Evolutionary conservation across 2,797 vertebrate genomes (phyloP).

Genomic region (Dermochelys coriacea): DNA sequence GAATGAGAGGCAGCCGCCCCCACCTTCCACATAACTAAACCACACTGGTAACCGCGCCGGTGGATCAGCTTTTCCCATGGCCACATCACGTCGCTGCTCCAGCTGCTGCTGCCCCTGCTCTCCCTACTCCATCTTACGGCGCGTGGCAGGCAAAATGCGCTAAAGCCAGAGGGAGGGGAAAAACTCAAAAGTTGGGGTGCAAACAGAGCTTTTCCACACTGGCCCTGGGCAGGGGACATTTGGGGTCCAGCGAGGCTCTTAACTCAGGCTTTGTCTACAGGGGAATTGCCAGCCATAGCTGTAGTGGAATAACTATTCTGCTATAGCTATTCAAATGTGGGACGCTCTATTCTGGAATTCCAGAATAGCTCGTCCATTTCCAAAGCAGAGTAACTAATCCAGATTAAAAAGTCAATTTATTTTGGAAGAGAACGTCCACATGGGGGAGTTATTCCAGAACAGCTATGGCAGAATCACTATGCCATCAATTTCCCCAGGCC

Average conservation of each 20-base stretch:
- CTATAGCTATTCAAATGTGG: neutral
- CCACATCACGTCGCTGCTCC: no score
- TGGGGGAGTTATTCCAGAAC: neutral
- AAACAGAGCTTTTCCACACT: neutral
- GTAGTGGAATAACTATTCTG: neutral
- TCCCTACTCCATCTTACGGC: conserved; percentile 71
- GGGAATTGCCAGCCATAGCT: neutral
- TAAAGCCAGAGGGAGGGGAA: conserved; percentile 79
- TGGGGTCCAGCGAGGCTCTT: neutral
- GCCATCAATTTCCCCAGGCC: neutral
- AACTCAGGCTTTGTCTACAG: neutral
- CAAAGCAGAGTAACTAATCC: neutral
- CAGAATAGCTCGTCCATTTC: neutral
- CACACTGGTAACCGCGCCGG: neutral
- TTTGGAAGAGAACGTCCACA: neutral
- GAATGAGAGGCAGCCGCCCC: neutral
- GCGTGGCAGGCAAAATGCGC: conserved; percentile 67
- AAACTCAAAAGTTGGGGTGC: conserved; percentile 73
- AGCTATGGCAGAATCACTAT: neutral
- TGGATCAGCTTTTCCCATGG: neutral
- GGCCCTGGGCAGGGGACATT: neutral
- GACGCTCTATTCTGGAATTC: neutral
- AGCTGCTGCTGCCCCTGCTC: no score
- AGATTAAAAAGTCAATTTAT: neutral
- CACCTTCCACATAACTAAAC: neutral